Evolutionary conservation across 1,140 invertebrate genomes (phyloP), one percentile per base, ranked within the genome.

Genomic region (Megalonaias nervosa): DNA sequence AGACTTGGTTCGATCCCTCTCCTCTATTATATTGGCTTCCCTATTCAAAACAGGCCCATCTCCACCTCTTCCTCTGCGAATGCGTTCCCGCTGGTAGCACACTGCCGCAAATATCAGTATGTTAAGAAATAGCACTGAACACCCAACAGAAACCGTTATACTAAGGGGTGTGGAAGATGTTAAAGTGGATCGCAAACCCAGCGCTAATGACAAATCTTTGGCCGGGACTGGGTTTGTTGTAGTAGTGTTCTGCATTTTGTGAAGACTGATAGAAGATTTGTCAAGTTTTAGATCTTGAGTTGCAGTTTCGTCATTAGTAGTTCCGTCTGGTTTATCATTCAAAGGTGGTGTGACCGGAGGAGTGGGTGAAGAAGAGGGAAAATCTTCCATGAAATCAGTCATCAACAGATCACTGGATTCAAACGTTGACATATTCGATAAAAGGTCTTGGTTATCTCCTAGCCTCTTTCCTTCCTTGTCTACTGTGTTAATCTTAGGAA

Each of bases 51-150:
- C 38, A 6, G 38, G 11, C 0, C n/a, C 58, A 60, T 23, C 57
- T 16, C 56, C 60, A 55, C 62, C 64, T 65, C 79, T 74, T 60
- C 83, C 23, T 65, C 82, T 84, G 60, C 79, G 70, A 58, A 88
- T 82, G 87, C 97, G 97, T 86, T 98, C 96, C 19, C 96, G 92
- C 86, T 98, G 96, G 89, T 98, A 98, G 85, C 97, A 98, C 0
- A 98, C 96, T 3, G 96, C 97, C 56, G 96, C 96, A 86, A 98
- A 98, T 82, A 98, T 96, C 16, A 98, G 92, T 0, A 98, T 95
- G 87, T 98, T 98, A 13, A 98, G 91, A 78, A 98, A 95, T 17
- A 98, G 92, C 31, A 98, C 90, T 6, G 95, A 96, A 83, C 96
- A 97, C 3, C 97, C 97, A 73, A 98, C 97, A 21, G 96, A 96